A percentile compares a stretch with the other conserved stretches of the same genome.
These are phyloP conservation scores for Stramonita haemastoma DNA, from an alignment of 2,888 invertebrate species.

Conservation along the genomic window DNA sequence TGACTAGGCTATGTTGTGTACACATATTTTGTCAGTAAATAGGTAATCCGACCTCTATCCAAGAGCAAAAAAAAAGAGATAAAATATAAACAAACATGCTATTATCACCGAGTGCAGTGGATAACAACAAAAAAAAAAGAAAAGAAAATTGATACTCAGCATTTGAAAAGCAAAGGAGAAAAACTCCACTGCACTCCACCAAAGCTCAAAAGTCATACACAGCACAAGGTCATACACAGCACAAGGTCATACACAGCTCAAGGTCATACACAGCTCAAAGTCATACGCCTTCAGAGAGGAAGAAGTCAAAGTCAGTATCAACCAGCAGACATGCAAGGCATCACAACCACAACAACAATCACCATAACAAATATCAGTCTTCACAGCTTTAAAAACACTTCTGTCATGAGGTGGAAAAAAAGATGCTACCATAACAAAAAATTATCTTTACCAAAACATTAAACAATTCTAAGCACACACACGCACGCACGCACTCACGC, in stretches of 20 bases:
- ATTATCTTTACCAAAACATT: too few species aligned
- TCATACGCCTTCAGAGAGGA: neutral
- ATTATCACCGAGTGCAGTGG: slow-evolving; percentile 8
- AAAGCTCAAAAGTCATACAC: neutral
- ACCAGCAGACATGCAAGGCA: neutral
- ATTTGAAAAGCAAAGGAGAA: neutral
- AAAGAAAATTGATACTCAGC: neutral
- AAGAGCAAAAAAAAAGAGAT: neutral
- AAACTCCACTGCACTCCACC: neutral
- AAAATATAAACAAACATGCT: neutral
- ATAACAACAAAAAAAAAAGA: neutral
- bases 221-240: neutral
- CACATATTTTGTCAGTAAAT: neutral
- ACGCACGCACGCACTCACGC: too few species aligned
- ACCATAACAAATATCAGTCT: too few species aligned
- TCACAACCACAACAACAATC: too few species aligned
- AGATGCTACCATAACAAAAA: too few species aligned
- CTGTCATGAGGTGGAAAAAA: too few species aligned
- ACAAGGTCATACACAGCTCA: neutral
- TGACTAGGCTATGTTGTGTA: neutral
- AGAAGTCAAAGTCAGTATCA: neutral
- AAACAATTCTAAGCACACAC: too few species aligned
- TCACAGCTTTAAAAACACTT: too few species aligned
- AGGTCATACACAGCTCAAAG: neutral
- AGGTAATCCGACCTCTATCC: neutral